Evolutionary conservation across 1,140 invertebrate species (phyloP).

Genomic region (Latrodectus geometricus): DNA sequence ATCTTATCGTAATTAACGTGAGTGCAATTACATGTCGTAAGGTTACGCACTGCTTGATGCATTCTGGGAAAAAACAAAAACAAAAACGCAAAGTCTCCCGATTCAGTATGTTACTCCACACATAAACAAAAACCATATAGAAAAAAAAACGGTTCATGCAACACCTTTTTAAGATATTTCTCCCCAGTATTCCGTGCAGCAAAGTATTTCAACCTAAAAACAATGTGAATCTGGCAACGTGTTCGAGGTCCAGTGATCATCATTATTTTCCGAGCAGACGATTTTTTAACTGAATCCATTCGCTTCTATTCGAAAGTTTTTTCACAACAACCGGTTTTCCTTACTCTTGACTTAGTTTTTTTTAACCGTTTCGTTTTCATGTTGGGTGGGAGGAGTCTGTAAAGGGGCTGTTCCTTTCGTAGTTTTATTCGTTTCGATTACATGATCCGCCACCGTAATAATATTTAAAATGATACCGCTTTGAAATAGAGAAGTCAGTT

Average conservation of each 20-base stretch:
- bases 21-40: slow-evolving; percentile 37
- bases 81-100: background rate
- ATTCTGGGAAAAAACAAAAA: background rate
- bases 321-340: slow-evolving; percentile 44
- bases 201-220: slow-evolving; percentile 38
- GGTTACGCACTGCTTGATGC: background rate
- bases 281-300: slow-evolving; percentile 22
- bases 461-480: slow-evolving; percentile 47
- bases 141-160: background rate
- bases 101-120: slow-evolving; percentile 17
- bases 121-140: background rate
- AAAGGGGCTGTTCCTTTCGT: background rate
- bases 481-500: slow-evolving; percentile 10
- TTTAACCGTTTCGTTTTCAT: background rate
- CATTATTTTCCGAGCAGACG: slow-evolving; percentile 1
- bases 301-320: slow-evolving; percentile 22
- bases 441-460: slow-evolving; percentile 3
- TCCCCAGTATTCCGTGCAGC: slow-evolving; percentile 18
- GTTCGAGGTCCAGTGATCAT: slow-evolving; percentile 31
- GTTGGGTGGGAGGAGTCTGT: slow-evolving; percentile 29
- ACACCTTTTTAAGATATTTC: background rate
- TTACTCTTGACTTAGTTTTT: too few species aligned
- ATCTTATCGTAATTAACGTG: slow-evolving; percentile 14
- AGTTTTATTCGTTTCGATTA: slow-evolving; percentile 25
- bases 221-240: background rate